These are phyloP conservation scores for Ditylenchus dipsaci DNA, from an alignment of 1,140 invertebrate genomes.

Conservation along the genomic window DNA sequence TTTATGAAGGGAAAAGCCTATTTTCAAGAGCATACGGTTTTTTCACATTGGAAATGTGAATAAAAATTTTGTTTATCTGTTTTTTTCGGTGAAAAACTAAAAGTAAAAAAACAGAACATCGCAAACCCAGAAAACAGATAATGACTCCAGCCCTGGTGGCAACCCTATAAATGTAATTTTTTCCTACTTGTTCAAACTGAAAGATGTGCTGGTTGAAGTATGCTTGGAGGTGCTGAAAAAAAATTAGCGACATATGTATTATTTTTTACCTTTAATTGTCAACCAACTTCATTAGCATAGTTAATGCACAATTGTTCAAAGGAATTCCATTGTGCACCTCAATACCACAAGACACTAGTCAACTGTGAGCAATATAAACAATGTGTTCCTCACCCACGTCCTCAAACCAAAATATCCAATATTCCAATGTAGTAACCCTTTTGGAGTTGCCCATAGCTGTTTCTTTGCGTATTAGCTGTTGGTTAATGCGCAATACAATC, in stretches of 20 bases:
- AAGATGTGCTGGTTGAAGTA: constrained; percentile 98
- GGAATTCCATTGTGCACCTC: constrained; percentile 64
- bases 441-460: constrained; percentile 19
- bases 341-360: constrained; percentile 70
- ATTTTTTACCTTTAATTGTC: too few species aligned
- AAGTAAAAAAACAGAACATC: too few species aligned
- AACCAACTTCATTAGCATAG: constrained; percentile 66
- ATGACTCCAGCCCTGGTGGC: too few species aligned
- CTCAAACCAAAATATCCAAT: constrained; percentile 90
- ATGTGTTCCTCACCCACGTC: constrained; percentile 63
- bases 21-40: too few species aligned
- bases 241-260: background rate
- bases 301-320: constrained; percentile 96
- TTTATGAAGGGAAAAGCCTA: too few species aligned
- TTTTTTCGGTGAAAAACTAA: too few species aligned
- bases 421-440: constrained; percentile 60
- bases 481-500: constrained; percentile 80
- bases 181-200: constrained; percentile 67
- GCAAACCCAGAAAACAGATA: too few species aligned
- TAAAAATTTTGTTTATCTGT: too few species aligned
- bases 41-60: too few species aligned
- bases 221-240: constrained; percentile 77
- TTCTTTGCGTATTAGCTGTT: constrained; percentile 52
- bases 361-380: constrained; percentile 66
- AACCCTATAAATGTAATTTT: too few species aligned